Conservation (phyloP, 1,140 invertebrate species). For the Lasioglossum albipes region DNA sequence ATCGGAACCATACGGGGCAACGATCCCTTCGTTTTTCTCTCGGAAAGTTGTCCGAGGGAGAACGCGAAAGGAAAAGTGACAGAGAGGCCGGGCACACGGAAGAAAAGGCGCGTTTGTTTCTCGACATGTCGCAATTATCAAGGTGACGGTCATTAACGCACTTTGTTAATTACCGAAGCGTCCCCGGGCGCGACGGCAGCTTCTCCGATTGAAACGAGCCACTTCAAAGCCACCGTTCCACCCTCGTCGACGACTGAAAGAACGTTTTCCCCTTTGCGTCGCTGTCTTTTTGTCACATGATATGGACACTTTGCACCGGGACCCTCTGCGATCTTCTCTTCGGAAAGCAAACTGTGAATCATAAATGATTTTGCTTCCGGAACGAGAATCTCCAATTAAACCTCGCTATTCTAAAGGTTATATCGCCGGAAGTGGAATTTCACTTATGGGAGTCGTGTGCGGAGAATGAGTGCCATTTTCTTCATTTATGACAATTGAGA, state of each 20-base stretch:
- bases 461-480: no score
- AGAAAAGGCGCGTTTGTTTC: not conserved
- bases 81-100: not conserved
- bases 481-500: no score
- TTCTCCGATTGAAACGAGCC: not conserved
- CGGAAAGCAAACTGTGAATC: no score
- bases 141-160: conserved; percentile 33
- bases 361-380: no score
- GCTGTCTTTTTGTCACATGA: not conserved
- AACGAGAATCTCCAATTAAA: no score
- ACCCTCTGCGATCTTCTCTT: not conserved
- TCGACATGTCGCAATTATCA: conserved; percentile 16
- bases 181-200: not conserved
- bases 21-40: no score
- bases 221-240: not conserved
- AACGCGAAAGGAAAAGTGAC: not conserved
- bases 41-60: no score
- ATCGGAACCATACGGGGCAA: no score
- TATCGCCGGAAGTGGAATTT: no score
- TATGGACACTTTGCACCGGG: not conserved
- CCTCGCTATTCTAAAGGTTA: no score
- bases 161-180: conserved; percentile 43
- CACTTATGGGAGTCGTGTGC: no score
- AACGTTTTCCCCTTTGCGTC: not conserved
- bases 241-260: conserved; percentile 11